phyloP scores from a whole-genome alignment of 2,888 invertebrate genomes.

The Stenoptilia bipunctidactyla region DNA sequence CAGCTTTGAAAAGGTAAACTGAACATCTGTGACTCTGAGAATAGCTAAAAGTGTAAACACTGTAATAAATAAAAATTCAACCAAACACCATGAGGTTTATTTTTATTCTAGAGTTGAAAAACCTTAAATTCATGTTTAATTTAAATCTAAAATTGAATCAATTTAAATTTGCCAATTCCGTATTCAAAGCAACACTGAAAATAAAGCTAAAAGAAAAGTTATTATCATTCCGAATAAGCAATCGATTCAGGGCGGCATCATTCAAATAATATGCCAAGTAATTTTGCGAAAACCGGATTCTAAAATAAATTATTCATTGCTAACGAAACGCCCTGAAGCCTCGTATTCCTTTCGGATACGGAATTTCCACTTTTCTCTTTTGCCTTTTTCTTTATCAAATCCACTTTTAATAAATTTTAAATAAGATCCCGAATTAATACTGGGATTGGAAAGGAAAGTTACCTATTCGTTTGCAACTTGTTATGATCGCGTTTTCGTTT shows the following conservation, averaged over 20 bases:
- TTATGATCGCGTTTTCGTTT: too few species aligned
- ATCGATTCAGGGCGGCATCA: slow-evolving; percentile 1
- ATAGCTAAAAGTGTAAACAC: too few species aligned
- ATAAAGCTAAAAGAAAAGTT: not conserved
- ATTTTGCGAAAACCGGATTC: slow-evolving; percentile 64
- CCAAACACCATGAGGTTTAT: too few species aligned
- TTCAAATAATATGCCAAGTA: slow-evolving; percentile 60
- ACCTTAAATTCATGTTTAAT: too few species aligned
- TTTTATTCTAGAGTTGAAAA: too few species aligned
- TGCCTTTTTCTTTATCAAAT: slow-evolving; percentile 51
- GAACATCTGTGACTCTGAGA: too few species aligned
- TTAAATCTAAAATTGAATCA: too few species aligned
- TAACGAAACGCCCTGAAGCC: slow-evolving; percentile 65
- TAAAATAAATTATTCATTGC: slow-evolving; percentile 69
- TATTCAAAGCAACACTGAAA: not conserved
- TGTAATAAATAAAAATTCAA: too few species aligned
- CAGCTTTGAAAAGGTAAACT: too few species aligned
- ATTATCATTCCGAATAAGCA: not conserved
- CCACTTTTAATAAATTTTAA: slow-evolving; percentile 64
- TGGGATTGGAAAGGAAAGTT: not conserved
- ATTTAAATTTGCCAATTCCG: too few species aligned
- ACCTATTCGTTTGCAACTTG: too few species aligned
- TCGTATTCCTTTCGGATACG: slow-evolving; percentile 69
- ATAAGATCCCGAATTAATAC: slow-evolving; percentile 54
- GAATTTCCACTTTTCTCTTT: slow-evolving; percentile 54